Evolutionary conservation across 2,888 invertebrate genomes (phyloP).

Genomic region (Platycheirus albimanus): DNA sequence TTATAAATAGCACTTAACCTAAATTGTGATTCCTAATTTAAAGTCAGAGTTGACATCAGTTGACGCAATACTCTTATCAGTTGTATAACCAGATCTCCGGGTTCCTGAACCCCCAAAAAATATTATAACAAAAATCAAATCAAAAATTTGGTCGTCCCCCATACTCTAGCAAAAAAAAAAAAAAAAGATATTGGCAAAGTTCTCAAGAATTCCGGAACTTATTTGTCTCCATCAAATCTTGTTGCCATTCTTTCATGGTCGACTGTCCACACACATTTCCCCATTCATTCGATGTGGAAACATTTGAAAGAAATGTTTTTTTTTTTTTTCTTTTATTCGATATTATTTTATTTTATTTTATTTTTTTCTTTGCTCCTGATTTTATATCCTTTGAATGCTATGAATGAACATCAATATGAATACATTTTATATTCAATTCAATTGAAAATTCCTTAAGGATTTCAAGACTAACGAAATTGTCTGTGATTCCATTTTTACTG

Average conservation of each 20-base stretch:
- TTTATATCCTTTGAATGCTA: slow-evolving; percentile 12
- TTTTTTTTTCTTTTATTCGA: too few species aligned
- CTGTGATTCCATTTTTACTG: slow-evolving; percentile 44
- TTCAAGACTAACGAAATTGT: slow-evolving; percentile 49
- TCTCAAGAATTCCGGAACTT: slow-evolving; percentile 14
- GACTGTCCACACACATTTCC: slow-evolving; percentile 22
- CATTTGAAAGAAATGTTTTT: slow-evolving; percentile 40
- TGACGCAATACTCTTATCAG: too few species aligned
- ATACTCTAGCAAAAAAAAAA: too few species aligned
- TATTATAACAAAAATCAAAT: neutral
- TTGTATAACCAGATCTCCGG: too few species aligned
- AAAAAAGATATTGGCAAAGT: neutral
- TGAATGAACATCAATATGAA: slow-evolving; percentile 66
- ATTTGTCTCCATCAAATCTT: slow-evolving; percentile 24
- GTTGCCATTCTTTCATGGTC: slow-evolving; percentile 17
- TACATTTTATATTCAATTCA: slow-evolving; percentile 67
- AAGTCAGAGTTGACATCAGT: too few species aligned
- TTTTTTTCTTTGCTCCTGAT: neutral
- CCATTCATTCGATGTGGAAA: slow-evolving; percentile 4
- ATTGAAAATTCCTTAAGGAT: slow-evolving; percentile 68
- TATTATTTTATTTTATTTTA: neutral
- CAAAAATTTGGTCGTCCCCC: too few species aligned
- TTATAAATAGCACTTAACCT: too few species aligned
- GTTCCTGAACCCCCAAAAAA: neutral
- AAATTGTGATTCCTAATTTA: too few species aligned